These are phyloP conservation scores for Buphagus erythrorhynchus DNA, from an alignment of 2,797 vertebrate genomes.

Conservation along the genomic window DNA sequence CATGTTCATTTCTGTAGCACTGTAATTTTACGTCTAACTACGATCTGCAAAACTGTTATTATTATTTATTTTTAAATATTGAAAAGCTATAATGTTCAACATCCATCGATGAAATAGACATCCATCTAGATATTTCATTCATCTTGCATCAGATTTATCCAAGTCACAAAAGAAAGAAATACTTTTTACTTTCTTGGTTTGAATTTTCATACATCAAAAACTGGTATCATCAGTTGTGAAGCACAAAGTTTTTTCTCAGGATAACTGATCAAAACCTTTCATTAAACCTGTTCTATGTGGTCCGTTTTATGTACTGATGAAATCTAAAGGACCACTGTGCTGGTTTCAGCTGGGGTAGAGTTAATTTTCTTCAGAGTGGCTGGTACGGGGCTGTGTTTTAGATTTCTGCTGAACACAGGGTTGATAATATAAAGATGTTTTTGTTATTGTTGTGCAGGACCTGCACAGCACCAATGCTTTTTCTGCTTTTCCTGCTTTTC, in stretches of 20 bases:
- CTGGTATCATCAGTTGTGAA: background rate
- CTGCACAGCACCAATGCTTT: background rate
- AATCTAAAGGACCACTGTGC: background rate
- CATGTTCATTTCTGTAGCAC: background rate
- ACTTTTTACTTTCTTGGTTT: background rate
- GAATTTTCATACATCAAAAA: background rate
- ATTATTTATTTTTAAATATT: background rate
- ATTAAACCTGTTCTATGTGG: background rate
- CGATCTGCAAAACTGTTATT: background rate
- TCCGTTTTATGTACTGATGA: background rate
- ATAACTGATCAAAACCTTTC: background rate
- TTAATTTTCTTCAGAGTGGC: background rate
- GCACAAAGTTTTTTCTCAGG: background rate
- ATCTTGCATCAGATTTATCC: background rate
- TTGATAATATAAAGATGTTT: background rate
- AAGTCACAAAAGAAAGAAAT: background rate
- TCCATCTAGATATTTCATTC: background rate
- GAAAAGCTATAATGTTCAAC: background rate
- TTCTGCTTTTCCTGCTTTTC: background rate
- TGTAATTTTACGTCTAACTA: background rate
- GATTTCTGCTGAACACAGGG: background rate
- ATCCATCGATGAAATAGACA: fast-evolving
- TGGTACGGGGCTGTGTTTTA: background rate
- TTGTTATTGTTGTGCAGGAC: background rate
- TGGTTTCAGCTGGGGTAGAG: background rate